These are phyloP conservation scores for Drosophila insularis DNA, from an alignment of 1,140 invertebrate species.

Conservation along the genomic window DNA sequence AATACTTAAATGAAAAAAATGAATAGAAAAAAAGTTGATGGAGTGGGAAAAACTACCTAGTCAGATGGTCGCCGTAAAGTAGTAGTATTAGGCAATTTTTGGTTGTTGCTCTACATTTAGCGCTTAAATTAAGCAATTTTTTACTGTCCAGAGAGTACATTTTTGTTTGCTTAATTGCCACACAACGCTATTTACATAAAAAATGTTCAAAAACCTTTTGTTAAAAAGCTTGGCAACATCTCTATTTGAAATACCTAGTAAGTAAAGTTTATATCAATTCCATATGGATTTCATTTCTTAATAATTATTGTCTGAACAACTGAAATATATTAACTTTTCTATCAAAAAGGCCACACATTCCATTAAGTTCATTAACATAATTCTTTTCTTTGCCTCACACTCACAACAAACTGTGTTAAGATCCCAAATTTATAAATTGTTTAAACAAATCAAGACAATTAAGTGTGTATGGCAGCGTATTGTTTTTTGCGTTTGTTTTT, in stretches of 20 bases:
- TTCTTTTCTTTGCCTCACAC: not conserved
- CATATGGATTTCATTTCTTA: too few relatives aligned
- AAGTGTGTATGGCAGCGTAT: slow-evolving; percentile 8
- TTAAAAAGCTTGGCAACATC: too few relatives aligned
- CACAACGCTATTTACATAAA: too few relatives aligned
- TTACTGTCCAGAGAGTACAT: slow-evolving; percentile 31
- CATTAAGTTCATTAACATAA: slow-evolving; percentile 15
- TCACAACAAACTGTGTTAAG: not conserved
- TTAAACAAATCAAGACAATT: slow-evolving; percentile 33
- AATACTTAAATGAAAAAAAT: not conserved
- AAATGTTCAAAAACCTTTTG: too few relatives aligned
- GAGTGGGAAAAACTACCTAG: not conserved
- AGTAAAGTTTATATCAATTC: too few relatives aligned
- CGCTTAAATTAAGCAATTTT: slow-evolving; percentile 62
- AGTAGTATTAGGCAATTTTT: slow-evolving; percentile 48
- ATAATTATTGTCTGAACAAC: too few relatives aligned
- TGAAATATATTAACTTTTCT: too few relatives aligned
- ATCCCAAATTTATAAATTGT: slow-evolving; percentile 11
- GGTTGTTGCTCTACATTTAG: slow-evolving; percentile 20
- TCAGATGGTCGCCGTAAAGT: not conserved
- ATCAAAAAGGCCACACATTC: slow-evolving; percentile 16
- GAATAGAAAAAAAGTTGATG: slow-evolving; percentile 20
- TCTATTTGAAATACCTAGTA: too few relatives aligned
- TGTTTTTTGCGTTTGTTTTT: slow-evolving; percentile 36
- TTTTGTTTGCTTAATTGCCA: slow-evolving; percentile 13